phyloP scores from a whole-genome alignment of 64 coral and sea anemone genomes.

The Anthopleura sola region DNA sequence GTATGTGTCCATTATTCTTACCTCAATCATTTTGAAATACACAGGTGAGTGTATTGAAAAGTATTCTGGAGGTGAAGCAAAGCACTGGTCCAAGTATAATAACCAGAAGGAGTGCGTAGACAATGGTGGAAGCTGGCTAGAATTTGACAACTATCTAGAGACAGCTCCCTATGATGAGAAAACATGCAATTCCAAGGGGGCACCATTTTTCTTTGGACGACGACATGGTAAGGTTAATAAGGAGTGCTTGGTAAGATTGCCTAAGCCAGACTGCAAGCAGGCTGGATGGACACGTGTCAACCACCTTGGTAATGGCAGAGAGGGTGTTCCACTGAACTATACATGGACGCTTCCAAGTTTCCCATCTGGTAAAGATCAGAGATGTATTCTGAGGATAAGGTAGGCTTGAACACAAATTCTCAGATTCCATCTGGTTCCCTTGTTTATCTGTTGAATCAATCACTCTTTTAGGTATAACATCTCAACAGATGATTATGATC shows the following conservation, averaged over 20 bases:
- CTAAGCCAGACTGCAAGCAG: constrained; percentile 66
- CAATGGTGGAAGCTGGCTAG: constrained; percentile 79
- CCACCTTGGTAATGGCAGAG: constrained; percentile 96
- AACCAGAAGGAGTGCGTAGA: constrained; percentile 64
- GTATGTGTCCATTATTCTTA: neutral
- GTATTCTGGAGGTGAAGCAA: constrained; percentile 36
- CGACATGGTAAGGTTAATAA: constrained; percentile 57
- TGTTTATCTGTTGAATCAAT: too few species aligned
- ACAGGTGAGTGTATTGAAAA: constrained; percentile 91
- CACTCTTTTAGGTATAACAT: constrained; percentile 81
- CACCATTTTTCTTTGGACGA: constrained; percentile 56
- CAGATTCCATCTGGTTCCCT: neutral
- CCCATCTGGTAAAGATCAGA: constrained; percentile 55
- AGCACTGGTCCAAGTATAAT: constrained; percentile 90
- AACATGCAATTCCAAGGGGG: constrained; percentile 40
- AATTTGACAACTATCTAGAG: constrained; percentile 86
- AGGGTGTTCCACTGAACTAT: constrained; percentile 81
- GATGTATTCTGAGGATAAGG: constrained; percentile 93
- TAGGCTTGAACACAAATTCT: neutral
- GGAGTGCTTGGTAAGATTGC: constrained; percentile 70
- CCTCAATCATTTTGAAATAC: neutral
- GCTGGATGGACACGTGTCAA: constrained; percentile 85
- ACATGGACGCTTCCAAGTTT: constrained; percentile 91
- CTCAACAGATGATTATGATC: constrained; percentile 97
- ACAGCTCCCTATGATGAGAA: constrained; percentile 20